A percentile compares a stretch with the other conserved stretches of the same genome.
These are phyloP conservation scores for Jacana jacana DNA, from an alignment of 2,113 vertebrate species.

Conservation along the genomic window DNA sequence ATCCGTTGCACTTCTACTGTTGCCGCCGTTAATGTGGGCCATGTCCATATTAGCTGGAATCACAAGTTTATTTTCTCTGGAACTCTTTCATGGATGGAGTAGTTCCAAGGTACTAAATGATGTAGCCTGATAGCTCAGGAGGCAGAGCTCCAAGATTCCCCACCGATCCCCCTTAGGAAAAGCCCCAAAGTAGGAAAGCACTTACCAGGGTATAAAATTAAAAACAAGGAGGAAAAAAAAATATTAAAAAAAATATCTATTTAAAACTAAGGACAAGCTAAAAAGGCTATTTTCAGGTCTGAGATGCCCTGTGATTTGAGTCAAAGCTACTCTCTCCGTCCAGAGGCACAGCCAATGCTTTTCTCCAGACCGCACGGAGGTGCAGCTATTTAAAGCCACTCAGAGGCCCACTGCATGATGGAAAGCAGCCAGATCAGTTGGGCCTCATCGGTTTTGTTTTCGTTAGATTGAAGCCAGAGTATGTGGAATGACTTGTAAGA, in stretches of 20 bases:
- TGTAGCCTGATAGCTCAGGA: conserved; percentile 67
- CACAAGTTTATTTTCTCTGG: conserved; percentile 78
- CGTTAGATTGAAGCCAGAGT: conserved; percentile 50
- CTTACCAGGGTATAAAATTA: not conserved
- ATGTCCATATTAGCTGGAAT: conserved; percentile 57
- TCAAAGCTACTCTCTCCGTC: not conserved
- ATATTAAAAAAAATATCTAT: not conserved
- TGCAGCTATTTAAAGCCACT: conserved; percentile 59
- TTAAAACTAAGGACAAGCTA: not conserved
- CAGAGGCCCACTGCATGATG: conserved; percentile 13
- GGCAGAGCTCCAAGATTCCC: conserved; percentile 71
- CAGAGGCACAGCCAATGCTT: not conserved
- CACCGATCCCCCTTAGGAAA: not conserved
- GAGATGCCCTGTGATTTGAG: not conserved
- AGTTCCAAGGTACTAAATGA: conserved; percentile 73
- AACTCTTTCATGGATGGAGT: conserved; percentile 71
- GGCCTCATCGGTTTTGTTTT: conserved; percentile 27
- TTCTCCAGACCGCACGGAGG: not conserved
- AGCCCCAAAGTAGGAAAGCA: conserved; percentile 23
- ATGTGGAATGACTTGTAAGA: conserved; percentile 19
- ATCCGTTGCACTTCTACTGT: conserved; percentile 10
- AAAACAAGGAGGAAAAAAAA: not conserved
- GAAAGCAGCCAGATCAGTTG: conserved; percentile 61
- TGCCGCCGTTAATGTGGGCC: conserved; percentile 35
- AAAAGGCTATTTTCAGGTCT: not conserved